Percentiles rank a stretch among this genome's conserved stretches.
Evolutionary conservation across 2,797 vertebrate genomes (phyloP).

Genomic region (Bryconaethiops microstoma): DNA sequence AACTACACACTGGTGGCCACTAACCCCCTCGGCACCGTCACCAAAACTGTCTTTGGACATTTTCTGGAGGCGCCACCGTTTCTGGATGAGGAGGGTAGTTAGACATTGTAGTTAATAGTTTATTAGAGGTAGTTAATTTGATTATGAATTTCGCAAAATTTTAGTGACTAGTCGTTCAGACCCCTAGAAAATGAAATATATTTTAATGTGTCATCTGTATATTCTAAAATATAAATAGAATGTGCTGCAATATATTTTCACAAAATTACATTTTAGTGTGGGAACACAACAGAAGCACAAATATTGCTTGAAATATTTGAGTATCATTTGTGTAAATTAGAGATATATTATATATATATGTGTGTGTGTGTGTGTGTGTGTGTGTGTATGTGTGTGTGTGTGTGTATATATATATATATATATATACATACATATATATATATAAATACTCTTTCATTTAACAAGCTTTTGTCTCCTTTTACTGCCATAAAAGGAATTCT

Average conservation of each 20-base stretch:
- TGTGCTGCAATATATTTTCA: not conserved
- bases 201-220: not conserved
- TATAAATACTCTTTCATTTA: not conserved
- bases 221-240: not conserved
- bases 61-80: constrained; percentile 88
- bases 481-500: constrained; percentile 60
- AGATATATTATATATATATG: too few relatives aligned
- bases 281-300: too few relatives aligned
- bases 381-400: too few relatives aligned
- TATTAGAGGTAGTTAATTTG: too few relatives aligned
- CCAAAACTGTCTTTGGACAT: constrained; percentile 90
- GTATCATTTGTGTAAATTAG: too few relatives aligned
- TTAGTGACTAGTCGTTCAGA: constrained; percentile 16
- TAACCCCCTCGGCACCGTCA: constrained; percentile 88
- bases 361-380: too few relatives aligned
- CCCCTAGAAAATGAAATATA: not conserved
- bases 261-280: too few relatives aligned
- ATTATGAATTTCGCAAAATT: not conserved
- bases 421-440: too few relatives aligned
- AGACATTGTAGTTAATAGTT: not conserved
- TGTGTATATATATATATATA: too few relatives aligned
- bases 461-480: constrained; percentile 60
- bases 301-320: too few relatives aligned
- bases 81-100: constrained; percentile 70
- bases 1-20: constrained; percentile 95